A percentile compares a stretch with the other conserved stretches of the same genome.
Conservation (phyloP, 2,888 invertebrate genomes). For the Mechanitis mazaeus region DNA sequence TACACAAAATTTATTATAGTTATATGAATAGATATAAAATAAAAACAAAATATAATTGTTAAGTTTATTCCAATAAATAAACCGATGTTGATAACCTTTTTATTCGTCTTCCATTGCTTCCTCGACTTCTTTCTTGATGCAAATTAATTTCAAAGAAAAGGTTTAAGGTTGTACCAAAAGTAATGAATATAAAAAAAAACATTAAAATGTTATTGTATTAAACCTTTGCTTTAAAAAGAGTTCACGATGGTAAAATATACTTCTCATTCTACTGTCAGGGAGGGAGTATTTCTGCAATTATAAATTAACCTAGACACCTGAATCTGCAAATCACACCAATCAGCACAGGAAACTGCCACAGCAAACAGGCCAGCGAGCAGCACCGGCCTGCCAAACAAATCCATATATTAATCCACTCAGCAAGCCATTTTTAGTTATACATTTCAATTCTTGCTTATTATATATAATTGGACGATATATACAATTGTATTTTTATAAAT, state of each 20-base stretch:
- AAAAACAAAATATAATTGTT: not conserved
- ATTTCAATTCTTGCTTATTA: not conserved
- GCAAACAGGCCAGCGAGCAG: slow-evolving; percentile 75
- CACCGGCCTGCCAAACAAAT: slow-evolving; percentile 77
- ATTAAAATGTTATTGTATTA: not conserved
- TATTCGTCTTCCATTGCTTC: slow-evolving; percentile 10
- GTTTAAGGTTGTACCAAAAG: slow-evolving; percentile 22
- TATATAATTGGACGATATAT: not conserved
- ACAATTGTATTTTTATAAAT: not conserved
- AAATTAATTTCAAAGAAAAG: slow-evolving; percentile 25
- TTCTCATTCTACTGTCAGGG: slow-evolving; percentile 38
- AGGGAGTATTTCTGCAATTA: slow-evolving; percentile 43
- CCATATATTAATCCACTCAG: slow-evolving; percentile 56
- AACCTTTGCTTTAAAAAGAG: slow-evolving; percentile 8
- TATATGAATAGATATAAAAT: not conserved
- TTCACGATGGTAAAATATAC: slow-evolving; percentile 13
- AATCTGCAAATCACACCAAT: slow-evolving; percentile 72
- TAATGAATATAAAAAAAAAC: not conserved
- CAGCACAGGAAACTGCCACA: slow-evolving; percentile 74
- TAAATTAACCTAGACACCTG: slow-evolving; percentile 61
- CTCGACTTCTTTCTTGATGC: slow-evolving; percentile 39
- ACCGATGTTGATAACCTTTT: slow-evolving; percentile 4
- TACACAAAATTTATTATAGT: no score
- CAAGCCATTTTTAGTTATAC: slow-evolving; percentile 14
- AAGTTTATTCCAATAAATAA: slow-evolving; percentile 3